Conservation (phyloP, 2,113 vertebrate genomes). For the Spea multiplicata region DNA sequence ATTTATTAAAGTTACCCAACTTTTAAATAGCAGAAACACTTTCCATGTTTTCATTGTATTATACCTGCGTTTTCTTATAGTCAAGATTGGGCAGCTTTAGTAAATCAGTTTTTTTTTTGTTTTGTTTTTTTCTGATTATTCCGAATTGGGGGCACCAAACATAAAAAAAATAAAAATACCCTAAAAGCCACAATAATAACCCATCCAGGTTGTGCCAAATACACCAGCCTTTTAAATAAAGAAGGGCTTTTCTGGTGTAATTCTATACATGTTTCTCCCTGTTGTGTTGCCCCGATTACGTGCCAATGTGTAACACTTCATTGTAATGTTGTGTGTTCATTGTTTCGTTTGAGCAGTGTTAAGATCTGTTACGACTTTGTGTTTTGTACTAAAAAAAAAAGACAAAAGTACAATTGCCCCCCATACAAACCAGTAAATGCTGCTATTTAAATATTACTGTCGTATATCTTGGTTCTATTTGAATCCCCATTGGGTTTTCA, state of each 20-base stretch:
- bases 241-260: background rate
- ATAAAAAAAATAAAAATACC: too few relatives aligned
- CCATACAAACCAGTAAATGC: conserved; percentile 27
- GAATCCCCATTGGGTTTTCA: too few relatives aligned
- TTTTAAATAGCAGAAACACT: too few relatives aligned
- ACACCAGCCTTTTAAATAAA: conserved; percentile 15
- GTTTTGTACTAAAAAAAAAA: background rate
- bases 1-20: too few relatives aligned
- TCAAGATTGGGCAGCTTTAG: too few relatives aligned
- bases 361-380: background rate
- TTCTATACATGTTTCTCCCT: background rate
- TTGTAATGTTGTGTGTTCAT: conserved; percentile 6
- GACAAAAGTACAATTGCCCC: background rate
- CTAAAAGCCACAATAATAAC: background rate
- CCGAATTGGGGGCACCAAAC: too few relatives aligned
- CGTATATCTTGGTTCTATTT: background rate
- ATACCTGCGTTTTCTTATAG: too few relatives aligned
- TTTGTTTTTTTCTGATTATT: too few relatives aligned
- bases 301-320: conserved; percentile 36
- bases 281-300: conserved; percentile 14
- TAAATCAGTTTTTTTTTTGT: too few relatives aligned
- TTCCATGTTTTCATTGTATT: too few relatives aligned
- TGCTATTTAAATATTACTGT: conserved; percentile 31
- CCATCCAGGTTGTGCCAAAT: conserved; percentile 32
- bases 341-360: conserved; percentile 31